Base-by-base conservation (phyloP, 2,113 vertebrate genomes). In the Tragelaphus imberbis region DNA sequence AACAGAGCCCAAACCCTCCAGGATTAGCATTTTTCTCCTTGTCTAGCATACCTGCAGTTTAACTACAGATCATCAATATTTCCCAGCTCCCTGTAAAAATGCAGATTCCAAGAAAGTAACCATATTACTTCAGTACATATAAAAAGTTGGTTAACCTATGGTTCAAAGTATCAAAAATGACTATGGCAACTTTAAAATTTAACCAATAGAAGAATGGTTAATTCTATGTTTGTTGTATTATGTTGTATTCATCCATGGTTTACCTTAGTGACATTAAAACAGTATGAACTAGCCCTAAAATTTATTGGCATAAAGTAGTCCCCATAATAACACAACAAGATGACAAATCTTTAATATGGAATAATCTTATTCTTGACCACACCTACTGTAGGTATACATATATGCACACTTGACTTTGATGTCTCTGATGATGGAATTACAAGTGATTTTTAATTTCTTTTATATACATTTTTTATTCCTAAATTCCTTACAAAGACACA, bases 391-490 rank as follows among this genome's bases (percentile, higher is more conserved):
- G 14, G 0, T 30, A 25, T 47, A 44, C 7, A 21, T 71, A 36
- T 7, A 44, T 5, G 33, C 23, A 51, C 6, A 90, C 30, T 58
- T 21, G 55, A 44, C 84, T 80, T 91, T 51, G 1, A 55, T 85
- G 75, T 30, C 56, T 33, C 36, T 87, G 51, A n/a, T 81, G 15
- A 6, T 80, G 13, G 23, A n/a, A 25, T 61, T 84, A 53, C 8
- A 86, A 40, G 19, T n/a, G 33, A 79, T 25, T 80, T 96, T 88
- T 71, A 84, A 58, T 44, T 88, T 80, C 3, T 84, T 96, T 79
- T 86, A 91, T 44, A 87, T 33, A 53, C 12, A 36, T 61, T 80
- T 91, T 91, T 92, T 65, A 92, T 84, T 97, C 92, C 51, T 58
- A 25, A 94, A 94, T 80, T 97, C 1, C 6, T 92, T 92, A 44